Evolutionary conservation across 2,888 invertebrate genomes (phyloP).

Genomic region (Norana najaformis): DNA sequence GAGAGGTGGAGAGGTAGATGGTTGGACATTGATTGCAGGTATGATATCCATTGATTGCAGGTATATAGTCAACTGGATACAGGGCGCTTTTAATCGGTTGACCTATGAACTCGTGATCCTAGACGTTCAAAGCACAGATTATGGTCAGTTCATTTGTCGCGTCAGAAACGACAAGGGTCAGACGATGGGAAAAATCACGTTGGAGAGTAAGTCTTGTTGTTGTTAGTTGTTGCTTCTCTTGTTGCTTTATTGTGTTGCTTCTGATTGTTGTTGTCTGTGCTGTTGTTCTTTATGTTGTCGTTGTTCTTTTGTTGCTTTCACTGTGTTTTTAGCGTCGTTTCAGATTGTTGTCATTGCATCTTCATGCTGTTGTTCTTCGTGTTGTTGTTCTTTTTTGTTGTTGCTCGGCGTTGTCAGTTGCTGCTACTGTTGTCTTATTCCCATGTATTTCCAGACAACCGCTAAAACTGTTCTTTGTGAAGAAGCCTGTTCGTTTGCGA

Average conservation of each 20-base stretch:
- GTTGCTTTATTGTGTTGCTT: background rate
- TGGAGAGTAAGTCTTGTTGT: conserved; percentile 37
- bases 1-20: background rate
- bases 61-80: conserved; percentile 37
- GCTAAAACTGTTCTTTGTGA: no score
- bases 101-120: conserved; percentile 45
- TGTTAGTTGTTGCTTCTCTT: conserved; percentile 21
- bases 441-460: no score
- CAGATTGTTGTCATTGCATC: no score
- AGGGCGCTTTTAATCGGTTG: conserved; percentile 45
- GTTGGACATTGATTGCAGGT: background rate
- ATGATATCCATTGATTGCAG: conserved; percentile 29
- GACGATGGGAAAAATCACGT: conserved; percentile 29
- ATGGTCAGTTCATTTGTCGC: conserved; percentile 43
- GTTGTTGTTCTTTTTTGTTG: no score
- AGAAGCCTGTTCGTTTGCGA: no score
- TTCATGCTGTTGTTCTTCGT: no score
- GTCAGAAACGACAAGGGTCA: conserved; percentile 40
- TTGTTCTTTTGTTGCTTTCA: background rate
- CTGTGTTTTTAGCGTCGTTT: no score
- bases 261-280: no score
- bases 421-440: no score
- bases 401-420: no score
- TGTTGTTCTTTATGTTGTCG: background rate
- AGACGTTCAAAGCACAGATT: conserved; percentile 43